Base-by-base conservation (phyloP, 1,140 invertebrate species). In the Solenopsis invicta region DNA sequence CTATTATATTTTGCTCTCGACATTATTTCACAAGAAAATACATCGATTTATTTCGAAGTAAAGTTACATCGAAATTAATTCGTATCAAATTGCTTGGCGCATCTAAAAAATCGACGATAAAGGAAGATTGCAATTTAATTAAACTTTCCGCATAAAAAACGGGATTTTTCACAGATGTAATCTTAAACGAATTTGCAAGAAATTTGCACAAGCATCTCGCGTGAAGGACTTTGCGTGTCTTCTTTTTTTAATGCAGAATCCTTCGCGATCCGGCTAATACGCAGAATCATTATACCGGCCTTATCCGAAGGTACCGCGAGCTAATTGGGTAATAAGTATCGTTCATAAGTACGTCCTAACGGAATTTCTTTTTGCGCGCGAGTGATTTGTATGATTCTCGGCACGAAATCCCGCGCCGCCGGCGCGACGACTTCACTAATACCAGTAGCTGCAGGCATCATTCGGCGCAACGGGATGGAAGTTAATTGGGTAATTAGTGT, bases 401-500 rank as follows among this genome's bases (percentile, higher is more conserved):
- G 24, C 77, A 71, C 50, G 21, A 59, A 62, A 41, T 29, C 54
- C 52, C 18, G 66, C 50, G 41, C 21, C 41, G 41, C 9, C 34
- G 54, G 24, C 50, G 48, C 56, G 24, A 16, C 37, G 75, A 21
- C 45, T 45, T 29, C 13, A 82, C 67, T 13, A 74, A 82, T 24
- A 82, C 41, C 54, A 41, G 80, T 82, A 82, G 80, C 37, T 24
- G 69, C 41, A 24, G 18, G 52, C 66, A 21, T 52, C 41, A 24
- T 13, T 74, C 66, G 62, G 61, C 54, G 85, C 76, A 64, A 74
- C 84, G 69, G 69, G 72, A 88, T 77, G 84, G 88, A 87, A 87
- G 88, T 90, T 89, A 89, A 90, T 89, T 89, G 89, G 75, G 81
- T 88, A 89, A 90, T 90, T 89, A 89, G 84, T 75, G 72, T 74